A percentile compares a stretch with the other conserved stretches of the same genome.
phyloP scores from a whole-genome alignment of 2,113 vertebrate species.

The Muntiacus reevesi region DNA sequence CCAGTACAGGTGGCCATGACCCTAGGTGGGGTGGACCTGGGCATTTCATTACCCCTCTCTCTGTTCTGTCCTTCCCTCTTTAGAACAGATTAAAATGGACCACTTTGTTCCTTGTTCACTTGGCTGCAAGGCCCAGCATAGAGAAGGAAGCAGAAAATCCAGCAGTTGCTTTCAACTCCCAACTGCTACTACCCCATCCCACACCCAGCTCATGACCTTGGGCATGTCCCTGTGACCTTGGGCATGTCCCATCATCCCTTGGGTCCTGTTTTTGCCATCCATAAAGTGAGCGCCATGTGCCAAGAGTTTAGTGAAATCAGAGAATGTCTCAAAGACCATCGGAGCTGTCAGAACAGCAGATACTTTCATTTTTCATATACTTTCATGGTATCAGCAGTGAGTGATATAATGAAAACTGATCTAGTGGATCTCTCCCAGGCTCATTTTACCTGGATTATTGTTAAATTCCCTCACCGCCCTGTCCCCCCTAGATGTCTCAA shows the following conservation, averaged over 20 bases:
- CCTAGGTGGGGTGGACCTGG: not conserved
- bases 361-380: not conserved
- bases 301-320: not conserved
- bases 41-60: rapidly evolving
- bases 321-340: rapidly evolving
- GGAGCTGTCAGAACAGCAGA: rapidly evolving
- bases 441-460: not conserved
- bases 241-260: not conserved
- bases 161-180: not conserved
- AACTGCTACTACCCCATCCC: not conserved
- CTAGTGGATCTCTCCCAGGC: rapidly evolving
- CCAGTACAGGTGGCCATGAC: rapidly evolving
- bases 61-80: no score
- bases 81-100: not conserved
- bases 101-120: not conserved
- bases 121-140: not conserved
- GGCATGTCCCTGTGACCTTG: not conserved
- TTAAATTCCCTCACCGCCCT: not conserved
- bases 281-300: rapidly evolving
- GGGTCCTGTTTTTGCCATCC: not conserved
- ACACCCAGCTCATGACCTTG: not conserved
- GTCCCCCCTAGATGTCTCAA: not conserved
- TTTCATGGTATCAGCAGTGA: not conserved
- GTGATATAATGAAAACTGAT: rapidly evolving
- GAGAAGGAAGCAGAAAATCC: not conserved